Evolutionary conservation across 2,113 vertebrate species (phyloP), one percentile per base, ranked within the genome.

Genomic region (Macaca mulatta): DNA sequence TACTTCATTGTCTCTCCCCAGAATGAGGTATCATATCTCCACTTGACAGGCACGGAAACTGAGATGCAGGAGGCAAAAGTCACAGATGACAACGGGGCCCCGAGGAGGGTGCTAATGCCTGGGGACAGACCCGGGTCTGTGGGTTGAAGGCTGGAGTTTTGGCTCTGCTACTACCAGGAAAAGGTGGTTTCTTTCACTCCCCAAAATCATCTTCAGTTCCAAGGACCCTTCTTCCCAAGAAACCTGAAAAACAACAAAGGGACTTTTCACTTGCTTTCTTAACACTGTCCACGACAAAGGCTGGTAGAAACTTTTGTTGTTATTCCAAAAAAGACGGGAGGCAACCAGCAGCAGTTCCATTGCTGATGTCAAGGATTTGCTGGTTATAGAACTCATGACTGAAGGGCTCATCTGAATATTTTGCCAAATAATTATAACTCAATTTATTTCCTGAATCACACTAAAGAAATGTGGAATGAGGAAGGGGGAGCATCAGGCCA

Each of bases 231-330:
- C 85, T 80, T 97, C 45, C 69, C 64, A 81, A 12, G 57, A 85
- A 95, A 61, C 27, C 7, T 85, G 64, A 38, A 93, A 84, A 93
- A 74, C 79, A 74, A 74, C 30, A 32, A 9, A 75, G 86, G 94
- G 80, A 82, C 74, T 95, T 90, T 97, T 90, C 67, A 25, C 45
- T 93, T 2, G 3, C 3, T 40, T 14, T 85, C 85, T 95, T 57
- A 64, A 3, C 1, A 93, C 3, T 0, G 35, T 48, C 74, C 38
- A 22, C 57, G 35, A 86, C 55, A 74, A 89, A 67, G 55, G 4
- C 74, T 86, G 74, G 64, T 38, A 64, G 45, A 61, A 50, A 17
- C 14, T 59, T 40, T 27, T 8, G 9, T 22, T 43, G 5, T 7
- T 72, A 8, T 72, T 79, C n/a, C 45, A 45, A 16, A 43, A 57